A percentile compares a stretch with the other conserved stretches of the same genome.
These are phyloP conservation scores for Altica lythri DNA, from an alignment of 2,888 invertebrate species.

Conservation along the genomic window DNA sequence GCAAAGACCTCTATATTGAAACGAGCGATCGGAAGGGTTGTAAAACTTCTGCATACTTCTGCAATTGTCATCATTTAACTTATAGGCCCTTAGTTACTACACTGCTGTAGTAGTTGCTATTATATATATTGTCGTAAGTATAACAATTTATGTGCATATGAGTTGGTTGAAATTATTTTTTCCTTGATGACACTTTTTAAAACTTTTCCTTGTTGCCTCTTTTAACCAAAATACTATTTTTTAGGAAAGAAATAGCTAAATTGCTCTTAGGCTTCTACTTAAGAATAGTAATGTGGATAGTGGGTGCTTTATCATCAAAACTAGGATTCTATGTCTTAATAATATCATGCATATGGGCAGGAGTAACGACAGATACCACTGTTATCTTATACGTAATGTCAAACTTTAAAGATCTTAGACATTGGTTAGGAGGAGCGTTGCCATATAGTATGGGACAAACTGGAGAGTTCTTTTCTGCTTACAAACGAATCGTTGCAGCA, in stretches of 20 bases:
- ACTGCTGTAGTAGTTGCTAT: too few relatives aligned
- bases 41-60: too few relatives aligned
- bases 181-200: too few relatives aligned
- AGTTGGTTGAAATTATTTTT: too few relatives aligned
- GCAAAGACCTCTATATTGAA: too few relatives aligned
- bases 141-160: too few relatives aligned
- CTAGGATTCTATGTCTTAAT: conserved; percentile 52
- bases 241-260: conserved; percentile 70
- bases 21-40: too few relatives aligned
- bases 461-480: conserved; percentile 77
- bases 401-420: conserved; percentile 83
- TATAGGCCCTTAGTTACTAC: too few relatives aligned
- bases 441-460: conserved; percentile 82
- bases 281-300: conserved; percentile 44
- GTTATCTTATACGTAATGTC: conserved; percentile 87
- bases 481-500: conserved; percentile 69
- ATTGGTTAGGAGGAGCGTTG: conserved; percentile 86
- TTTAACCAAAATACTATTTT: too few relatives aligned
- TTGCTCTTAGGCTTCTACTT: conserved; percentile 48
- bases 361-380: conserved; percentile 76
- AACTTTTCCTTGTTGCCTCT: too few relatives aligned
- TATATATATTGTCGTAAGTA: too few relatives aligned
- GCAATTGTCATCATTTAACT: too few relatives aligned
- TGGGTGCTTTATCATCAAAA: conserved; percentile 47
- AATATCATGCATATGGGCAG: conserved; percentile 68